A percentile compares a stretch with the other conserved stretches of the same genome.
These are phyloP conservation scores for Papilio elwesi DNA, from an alignment of 2,888 invertebrate genomes.

Conservation along the genomic window DNA sequence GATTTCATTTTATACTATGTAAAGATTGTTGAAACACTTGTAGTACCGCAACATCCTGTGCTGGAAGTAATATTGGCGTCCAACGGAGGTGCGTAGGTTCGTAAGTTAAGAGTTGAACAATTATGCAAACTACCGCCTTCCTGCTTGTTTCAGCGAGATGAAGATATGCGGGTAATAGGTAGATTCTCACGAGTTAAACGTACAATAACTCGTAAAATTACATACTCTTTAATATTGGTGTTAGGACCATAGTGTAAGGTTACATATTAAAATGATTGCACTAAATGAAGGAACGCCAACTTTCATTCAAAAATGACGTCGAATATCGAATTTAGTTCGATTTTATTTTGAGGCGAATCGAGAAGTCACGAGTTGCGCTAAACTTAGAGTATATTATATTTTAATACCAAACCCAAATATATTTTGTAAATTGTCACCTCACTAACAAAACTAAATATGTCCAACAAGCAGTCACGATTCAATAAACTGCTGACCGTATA, in stretches of 20 bases:
- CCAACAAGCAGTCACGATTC: neutral
- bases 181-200: neutral
- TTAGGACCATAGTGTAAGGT: too few species aligned
- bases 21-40: too few species aligned
- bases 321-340: conserved; percentile 3
- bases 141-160: conserved; percentile 30
- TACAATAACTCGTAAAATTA: too few species aligned
- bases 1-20: too few species aligned
- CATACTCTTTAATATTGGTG: too few species aligned
- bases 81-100: conserved; percentile 3
- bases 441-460: neutral
- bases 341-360: conserved; percentile 2
- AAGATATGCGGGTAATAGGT: conserved; percentile 20
- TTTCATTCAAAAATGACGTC: too few species aligned
- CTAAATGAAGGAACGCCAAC: too few species aligned
- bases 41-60: too few species aligned
- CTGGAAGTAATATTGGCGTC: neutral
- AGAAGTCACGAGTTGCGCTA: conserved; percentile 1
- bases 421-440: neutral
- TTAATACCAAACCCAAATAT: neutral
- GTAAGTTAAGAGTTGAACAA: conserved; percentile 18
- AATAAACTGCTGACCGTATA: conserved; percentile 2
- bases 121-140: conserved; percentile 26
- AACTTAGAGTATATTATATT: neutral
- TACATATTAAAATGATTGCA: too few species aligned